A percentile compares a stretch with the other conserved stretches of the same genome.
Conservation (phyloP, 2,113 vertebrate genomes). For the Oenanthe oenanthe region DNA sequence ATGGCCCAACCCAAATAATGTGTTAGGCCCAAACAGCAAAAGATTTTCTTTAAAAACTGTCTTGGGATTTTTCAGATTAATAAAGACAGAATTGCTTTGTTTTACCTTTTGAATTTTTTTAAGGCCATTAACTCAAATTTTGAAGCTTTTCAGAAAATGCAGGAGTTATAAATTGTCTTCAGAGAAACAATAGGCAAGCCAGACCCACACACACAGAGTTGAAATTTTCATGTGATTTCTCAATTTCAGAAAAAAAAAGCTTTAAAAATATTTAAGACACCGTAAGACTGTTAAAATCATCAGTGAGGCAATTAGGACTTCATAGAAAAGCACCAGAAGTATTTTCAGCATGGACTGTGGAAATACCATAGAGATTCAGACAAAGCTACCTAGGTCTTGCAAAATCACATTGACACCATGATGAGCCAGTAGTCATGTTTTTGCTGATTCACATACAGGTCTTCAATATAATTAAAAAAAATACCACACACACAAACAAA, state of each 20-base stretch:
- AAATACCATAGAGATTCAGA: not conserved
- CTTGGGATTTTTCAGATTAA: not conserved
- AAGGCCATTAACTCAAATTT: not conserved
- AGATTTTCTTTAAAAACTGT: not conserved
- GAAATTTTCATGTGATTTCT: not conserved
- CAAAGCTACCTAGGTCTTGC: not conserved
- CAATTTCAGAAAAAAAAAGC: not conserved
- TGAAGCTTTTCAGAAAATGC: not conserved
- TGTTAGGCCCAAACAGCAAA: not conserved
- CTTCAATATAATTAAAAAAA: not conserved
- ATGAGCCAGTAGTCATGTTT: not conserved
- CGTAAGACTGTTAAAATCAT: not conserved
- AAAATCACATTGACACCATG: not conserved
- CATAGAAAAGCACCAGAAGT: not conserved
- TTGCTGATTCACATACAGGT: not conserved
- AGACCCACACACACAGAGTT: fast-evolving
- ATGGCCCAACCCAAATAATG: not conserved
- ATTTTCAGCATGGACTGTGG: not conserved
- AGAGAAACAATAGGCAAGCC: not conserved
- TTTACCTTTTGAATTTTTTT: not conserved
- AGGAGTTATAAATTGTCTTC: not conserved
- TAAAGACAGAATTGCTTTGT: not conserved
- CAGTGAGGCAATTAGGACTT: not conserved
- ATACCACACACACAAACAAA: too few species aligned
- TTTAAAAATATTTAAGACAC: not conserved